Evolutionary conservation across 2,113 vertebrate genomes (phyloP).

Genomic region (Falcunculus frontatus): DNA sequence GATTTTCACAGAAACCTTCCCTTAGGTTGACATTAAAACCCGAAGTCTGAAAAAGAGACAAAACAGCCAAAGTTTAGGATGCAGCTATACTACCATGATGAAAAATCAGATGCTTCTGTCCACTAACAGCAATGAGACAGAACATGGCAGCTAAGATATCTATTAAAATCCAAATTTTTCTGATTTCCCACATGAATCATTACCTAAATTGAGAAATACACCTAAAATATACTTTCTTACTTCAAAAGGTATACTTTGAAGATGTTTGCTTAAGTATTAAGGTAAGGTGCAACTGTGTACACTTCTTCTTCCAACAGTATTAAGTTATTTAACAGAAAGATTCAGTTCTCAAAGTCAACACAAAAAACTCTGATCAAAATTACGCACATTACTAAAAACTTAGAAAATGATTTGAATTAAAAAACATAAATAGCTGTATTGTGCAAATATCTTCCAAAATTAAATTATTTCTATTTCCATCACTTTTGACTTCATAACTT

Average conservation of each 20-base stretch:
- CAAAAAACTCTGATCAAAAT: neutral
- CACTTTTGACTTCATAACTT: neutral
- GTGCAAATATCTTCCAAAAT: neutral
- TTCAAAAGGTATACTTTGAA: neutral
- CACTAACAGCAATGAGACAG: neutral
- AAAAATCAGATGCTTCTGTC: neutral
- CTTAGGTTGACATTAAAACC: neutral
- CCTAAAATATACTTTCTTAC: neutral
- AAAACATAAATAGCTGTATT: neutral
- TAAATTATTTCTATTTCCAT: neutral
- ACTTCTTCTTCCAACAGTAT: neutral
- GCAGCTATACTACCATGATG: neutral
- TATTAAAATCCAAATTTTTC: neutral
- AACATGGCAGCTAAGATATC: neutral
- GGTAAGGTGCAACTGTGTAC: neutral
- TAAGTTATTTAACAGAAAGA: neutral
- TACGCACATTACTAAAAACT: neutral
- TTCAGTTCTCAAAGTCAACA: neutral
- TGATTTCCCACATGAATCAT: neutral
- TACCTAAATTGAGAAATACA: neutral
- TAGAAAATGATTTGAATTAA: neutral
- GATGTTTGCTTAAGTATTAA: neutral
- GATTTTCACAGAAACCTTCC: neutral
- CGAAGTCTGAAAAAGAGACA: neutral
- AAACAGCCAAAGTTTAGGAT: neutral